Base-by-base conservation (phyloP, 2,888 invertebrate genomes). In the Xestia xanthographa region DNA sequence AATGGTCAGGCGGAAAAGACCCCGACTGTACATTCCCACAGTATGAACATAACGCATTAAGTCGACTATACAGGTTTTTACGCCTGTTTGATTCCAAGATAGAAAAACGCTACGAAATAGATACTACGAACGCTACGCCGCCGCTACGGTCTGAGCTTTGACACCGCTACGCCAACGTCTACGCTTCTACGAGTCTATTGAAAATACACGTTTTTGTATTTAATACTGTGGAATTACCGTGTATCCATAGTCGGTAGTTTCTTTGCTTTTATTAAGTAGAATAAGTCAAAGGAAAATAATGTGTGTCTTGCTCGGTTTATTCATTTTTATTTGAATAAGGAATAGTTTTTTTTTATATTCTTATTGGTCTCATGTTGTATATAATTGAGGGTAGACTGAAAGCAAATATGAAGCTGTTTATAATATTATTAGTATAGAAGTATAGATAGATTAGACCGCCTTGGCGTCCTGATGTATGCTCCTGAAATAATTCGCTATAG, bases 131-230 rank as follows among this genome's bases (percentile, higher is more conserved):
- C 20, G 71, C 80, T 72, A 83, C 79, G 79, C 79, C 79, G 79
- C 79, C n/a, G 79, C 80, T 65, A 65, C 58, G 34, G 66, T 22
- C 81, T 71, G 50, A 71, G 70, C 80, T 78, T 78, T 83, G 84
- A 83, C 70, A 66, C 41, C 22, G 68, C 79, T 79, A 68, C 80
- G 84, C 14, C 43, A 12, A 45, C 50, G 79, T 38, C 70, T 63
- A 67, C 71, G 71, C 17, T 69, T 53, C 79, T 67, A 65, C 65
- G 63, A 8, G n/a, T 26, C 60, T 22, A 62, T 68, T 79, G 66
- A 84, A 83, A 80, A 68, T 72, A 84, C 63, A 65, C 12, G 43
- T 29, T 56, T 65, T 50, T 56, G n/a, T 71, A 50, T 70, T 43
- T 74, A 45, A 22, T 38, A 34, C 56, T 48, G n/a, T n/a, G 14